Evolutionary conservation across 1,140 invertebrate species (phyloP).

Genomic region (Scylla paramamosain): DNA sequence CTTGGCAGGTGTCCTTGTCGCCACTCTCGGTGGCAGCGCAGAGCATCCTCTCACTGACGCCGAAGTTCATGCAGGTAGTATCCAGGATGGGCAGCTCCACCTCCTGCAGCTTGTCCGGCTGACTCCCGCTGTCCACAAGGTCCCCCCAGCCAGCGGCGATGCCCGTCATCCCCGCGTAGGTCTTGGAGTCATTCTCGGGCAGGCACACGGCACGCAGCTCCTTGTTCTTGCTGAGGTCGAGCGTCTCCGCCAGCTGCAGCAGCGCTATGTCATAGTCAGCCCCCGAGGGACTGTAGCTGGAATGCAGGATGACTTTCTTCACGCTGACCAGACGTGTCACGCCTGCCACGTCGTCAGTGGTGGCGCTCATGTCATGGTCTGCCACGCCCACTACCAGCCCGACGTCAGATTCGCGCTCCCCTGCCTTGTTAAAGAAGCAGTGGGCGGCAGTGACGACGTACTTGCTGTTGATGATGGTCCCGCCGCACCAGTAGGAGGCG

Average conservation of each 20-base stretch:
- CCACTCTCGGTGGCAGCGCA: conserved; percentile 90
- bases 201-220: conserved; percentile 68
- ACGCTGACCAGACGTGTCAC: conserved; percentile 49
- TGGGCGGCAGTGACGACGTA: conserved; percentile 76
- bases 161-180: conserved; percentile 1
- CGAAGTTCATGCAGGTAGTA: background rate
- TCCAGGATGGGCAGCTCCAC: conserved; percentile 79
- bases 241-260: conserved; percentile 62
- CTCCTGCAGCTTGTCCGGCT: conserved; percentile 79
- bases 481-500: conserved; percentile 52
- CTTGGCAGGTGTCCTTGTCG: conserved; percentile 88
- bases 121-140: conserved; percentile 31
- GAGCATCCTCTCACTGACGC: conserved; percentile 84
- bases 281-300: background rate
- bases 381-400: conserved; percentile 29
- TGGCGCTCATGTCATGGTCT: conserved; percentile 35
- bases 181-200: conserved; percentile 22
- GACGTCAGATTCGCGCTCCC: background rate
- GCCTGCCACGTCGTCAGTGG: background rate
- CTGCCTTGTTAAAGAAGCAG: conserved; percentile 49
- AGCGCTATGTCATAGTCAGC: conserved; percentile 79
- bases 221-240: conserved; percentile 34
- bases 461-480: conserved; percentile 64
- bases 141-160: conserved; percentile 78
- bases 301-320: background rate